A percentile compares a stretch with the other conserved stretches of the same genome.
phyloP scores from a whole-genome alignment of 2,888 invertebrate genomes.

The Cephus rjabovi region DNA sequence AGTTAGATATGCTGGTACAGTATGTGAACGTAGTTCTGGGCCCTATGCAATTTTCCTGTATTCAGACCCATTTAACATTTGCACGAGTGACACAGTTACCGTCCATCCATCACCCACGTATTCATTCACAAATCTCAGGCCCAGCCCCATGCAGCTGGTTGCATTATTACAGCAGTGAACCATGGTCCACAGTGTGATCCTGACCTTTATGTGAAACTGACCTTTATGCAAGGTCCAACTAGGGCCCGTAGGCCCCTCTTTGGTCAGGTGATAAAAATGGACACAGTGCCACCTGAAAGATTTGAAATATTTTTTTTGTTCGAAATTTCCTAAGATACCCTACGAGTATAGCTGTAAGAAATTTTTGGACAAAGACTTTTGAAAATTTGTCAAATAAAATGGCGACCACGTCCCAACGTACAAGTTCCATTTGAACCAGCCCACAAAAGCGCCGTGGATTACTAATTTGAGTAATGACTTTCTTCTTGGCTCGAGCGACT shows the following conservation, averaged over 20 bases:
- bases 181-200: conserved; percentile 18
- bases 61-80: conserved; percentile 47
- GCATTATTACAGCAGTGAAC: conserved; percentile 1
- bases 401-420: neutral
- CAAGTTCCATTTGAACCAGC: too few species aligned
- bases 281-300: conserved; percentile 29
- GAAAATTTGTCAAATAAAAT: neutral
- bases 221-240: conserved; percentile 15
- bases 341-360: neutral
- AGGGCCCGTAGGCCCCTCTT: conserved; percentile 21
- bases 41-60: conserved; percentile 46
- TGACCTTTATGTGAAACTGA: conserved; percentile 23
- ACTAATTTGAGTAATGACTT: neutral
- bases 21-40: neutral
- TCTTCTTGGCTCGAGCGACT: neutral
- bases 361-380: neutral
- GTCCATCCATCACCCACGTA: conserved; percentile 63
- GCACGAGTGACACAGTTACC: conserved; percentile 52
- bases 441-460: neutral
- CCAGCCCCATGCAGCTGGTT: conserved; percentile 39
- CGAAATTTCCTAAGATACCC: neutral
- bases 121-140: conserved; percentile 30
- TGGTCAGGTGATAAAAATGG: conserved; percentile 33
- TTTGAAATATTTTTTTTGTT: neutral
- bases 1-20: neutral